phyloP scores from a whole-genome alignment of 2,888 invertebrate genomes.

The Ferrisia virgata region DNA sequence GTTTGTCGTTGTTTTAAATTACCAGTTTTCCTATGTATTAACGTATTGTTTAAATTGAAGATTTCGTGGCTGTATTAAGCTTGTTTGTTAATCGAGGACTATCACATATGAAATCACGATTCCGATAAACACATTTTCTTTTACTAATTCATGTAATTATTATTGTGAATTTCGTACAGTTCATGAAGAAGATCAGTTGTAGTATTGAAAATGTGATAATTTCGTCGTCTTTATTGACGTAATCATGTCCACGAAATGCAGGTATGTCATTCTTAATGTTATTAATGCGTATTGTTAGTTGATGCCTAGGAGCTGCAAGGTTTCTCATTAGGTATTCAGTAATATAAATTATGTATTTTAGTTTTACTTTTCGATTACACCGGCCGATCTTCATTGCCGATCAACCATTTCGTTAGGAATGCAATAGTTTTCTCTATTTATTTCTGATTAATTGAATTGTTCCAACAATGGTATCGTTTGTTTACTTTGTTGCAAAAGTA shows the following conservation, averaged over 20 bases:
- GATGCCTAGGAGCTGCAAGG: background rate
- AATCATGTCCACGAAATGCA: slow-evolving; percentile 31
- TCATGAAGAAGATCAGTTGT: background rate
- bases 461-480: background rate
- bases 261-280: background rate
- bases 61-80: background rate
- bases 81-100: background rate
- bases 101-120: background rate
- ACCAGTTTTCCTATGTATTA: background rate
- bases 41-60: background rate
- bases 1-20: background rate
- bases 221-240: background rate
- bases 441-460: background rate
- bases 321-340: background rate
- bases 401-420: no score
- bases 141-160: background rate
- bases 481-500: background rate
- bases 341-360: no score
- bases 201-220: background rate
- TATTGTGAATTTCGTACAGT: background rate
- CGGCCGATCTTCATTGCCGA: no score
- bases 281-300: background rate
- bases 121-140: slow-evolving; percentile 21
- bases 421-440: no score
- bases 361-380: no score